These are phyloP conservation scores for Cataglyphis altisquamis DNA, from an alignment of 2,888 invertebrate genomes.

Conservation along the genomic window DNA sequence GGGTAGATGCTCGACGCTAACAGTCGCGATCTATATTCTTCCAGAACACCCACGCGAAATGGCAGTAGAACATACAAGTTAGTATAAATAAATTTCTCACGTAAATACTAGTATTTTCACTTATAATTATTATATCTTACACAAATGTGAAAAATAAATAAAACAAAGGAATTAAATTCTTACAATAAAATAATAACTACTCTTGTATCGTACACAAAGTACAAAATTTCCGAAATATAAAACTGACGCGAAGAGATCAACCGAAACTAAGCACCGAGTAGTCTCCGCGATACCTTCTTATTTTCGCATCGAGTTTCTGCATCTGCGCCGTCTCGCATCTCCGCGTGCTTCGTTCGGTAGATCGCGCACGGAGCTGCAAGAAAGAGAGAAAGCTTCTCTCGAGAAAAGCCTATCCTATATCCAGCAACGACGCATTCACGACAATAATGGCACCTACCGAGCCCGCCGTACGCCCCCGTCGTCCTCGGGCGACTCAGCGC, in stretches of 20 bases:
- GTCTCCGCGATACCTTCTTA: not conserved
- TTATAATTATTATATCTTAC: not conserved
- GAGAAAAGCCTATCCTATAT: constrained; percentile 13
- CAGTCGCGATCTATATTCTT: constrained; percentile 1
- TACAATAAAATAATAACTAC: not conserved
- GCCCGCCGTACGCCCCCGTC: constrained; percentile 60
- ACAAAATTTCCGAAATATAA: not conserved
- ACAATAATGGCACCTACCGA: constrained; percentile 66
- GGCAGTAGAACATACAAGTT: not conserved
- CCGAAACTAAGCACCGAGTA: not conserved
- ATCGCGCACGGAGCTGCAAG: not conserved
- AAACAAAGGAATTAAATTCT: not conserved
- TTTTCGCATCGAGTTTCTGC: constrained; percentile 17
- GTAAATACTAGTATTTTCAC: not conserved
- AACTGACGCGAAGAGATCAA: not conserved
- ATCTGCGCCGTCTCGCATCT: constrained; percentile 1
- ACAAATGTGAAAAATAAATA: not conserved
- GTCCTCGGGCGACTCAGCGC: constrained; percentile 64
- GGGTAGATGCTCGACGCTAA: not conserved
- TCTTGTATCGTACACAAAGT: not conserved
- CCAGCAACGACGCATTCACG: constrained; percentile 59
- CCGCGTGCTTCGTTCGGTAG: not conserved
- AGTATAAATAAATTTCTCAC: not conserved
- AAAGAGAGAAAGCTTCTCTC: not conserved
- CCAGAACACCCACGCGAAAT: not conserved